A percentile compares a stretch with the other conserved stretches of the same genome.
Evolutionary conservation across 2,888 invertebrate species (phyloP).

Genomic region (Caenorhabditis imperialis): DNA sequence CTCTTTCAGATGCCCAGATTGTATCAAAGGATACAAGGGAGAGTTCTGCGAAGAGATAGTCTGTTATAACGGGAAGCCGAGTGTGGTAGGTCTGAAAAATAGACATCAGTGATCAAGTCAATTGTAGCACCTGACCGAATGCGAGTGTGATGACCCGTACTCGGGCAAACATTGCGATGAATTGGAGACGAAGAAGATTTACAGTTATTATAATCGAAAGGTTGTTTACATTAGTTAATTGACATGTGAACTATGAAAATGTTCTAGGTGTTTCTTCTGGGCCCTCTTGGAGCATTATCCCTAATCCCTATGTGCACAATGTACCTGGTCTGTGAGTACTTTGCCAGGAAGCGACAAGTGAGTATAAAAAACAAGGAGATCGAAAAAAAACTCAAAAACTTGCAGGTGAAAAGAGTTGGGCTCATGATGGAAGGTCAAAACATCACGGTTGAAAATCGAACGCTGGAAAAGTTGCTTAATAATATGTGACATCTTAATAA

Average conservation of each 20-base stretch:
- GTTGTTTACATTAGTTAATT: constrained; percentile 20
- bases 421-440: constrained; percentile 60
- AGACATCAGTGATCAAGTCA: neutral
- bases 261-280: constrained; percentile 70
- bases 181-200: constrained; percentile 53
- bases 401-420: constrained; percentile 65
- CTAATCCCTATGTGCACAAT: constrained; percentile 73
- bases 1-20: constrained; percentile 63
- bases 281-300: constrained; percentile 74
- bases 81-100: constrained; percentile 5
- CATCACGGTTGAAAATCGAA: constrained; percentile 52
- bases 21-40: constrained; percentile 66
- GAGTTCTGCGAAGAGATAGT: constrained; percentile 66
- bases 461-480: constrained; percentile 51
- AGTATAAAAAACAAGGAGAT: constrained; percentile 1
- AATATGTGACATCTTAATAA: constrained; percentile 15
- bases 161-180: constrained; percentile 60
- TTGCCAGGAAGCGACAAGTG: constrained; percentile 74
- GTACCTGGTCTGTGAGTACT: constrained; percentile 72
- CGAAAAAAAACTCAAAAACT: neutral
- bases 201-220: constrained; percentile 62
- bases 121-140: constrained; percentile 48
- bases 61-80: constrained; percentile 68
- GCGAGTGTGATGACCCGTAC: constrained; percentile 58
- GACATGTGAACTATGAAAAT: neutral